Base-by-base conservation (phyloP, 2,113 vertebrate genomes). In the Orthochromis malagaraziensis region DNA sequence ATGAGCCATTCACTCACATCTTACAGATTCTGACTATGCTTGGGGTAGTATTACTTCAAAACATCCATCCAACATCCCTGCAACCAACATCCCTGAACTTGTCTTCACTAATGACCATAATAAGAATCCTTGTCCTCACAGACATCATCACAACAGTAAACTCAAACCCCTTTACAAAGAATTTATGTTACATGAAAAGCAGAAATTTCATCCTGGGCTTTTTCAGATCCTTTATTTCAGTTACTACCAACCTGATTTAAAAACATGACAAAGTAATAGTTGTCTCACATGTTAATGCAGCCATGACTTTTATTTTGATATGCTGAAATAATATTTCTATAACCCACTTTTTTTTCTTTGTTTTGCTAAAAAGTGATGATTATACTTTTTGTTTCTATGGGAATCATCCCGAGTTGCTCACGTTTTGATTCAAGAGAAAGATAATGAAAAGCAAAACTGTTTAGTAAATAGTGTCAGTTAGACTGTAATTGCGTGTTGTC, bases 381-480 rank as follows among this genome's bases (percentile, higher is more conserved):
- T 77, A 77, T 77, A 77, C 24, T 49, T 75, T 75, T 47, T 77
- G 70, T 31, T 77, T 51, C 21, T 45, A 26, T 2, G 12, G 45
- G 42, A 33, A 51, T 51, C 26, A 51, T 51, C 16, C 16, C 40
- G 13, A 45, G 40, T 45, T 42, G 21, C 38, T 73, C 38, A 73
- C 68, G 17, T 77, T 77, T 77, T 77, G 73, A 77, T 77, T 77
- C 45, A 51, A 77, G 26, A 10, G 17, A 77, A 51, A 33, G 45
- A 77, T 77, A 51, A 77, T 77, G 73, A 31, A 77, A 49, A 73
- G 24, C 9, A 47, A 77, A 82, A 17, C n/a, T 47, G 31, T 42
- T 84, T 70, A 54, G 79, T 75, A 82, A 79, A 84, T 26, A 84
- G 42, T 63, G 58, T 33, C 91, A 82, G 91, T 86, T 88, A 21